These are phyloP conservation scores for Excalfactoria chinensis DNA, from an alignment of 2,113 vertebrate genomes.

Conservation along the genomic window DNA sequence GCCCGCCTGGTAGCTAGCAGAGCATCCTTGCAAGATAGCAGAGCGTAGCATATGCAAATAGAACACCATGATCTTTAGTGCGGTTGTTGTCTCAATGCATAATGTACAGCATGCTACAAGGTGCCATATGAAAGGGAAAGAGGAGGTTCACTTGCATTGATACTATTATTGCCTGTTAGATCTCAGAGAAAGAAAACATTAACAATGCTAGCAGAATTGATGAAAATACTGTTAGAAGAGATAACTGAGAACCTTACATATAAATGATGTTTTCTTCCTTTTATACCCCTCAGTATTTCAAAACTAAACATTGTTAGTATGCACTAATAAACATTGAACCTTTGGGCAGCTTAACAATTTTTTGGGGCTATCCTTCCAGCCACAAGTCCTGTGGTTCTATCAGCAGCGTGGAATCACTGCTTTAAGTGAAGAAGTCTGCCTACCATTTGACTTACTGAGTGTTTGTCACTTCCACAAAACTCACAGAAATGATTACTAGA, in stretches of 20 bases:
- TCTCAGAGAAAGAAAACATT: background rate
- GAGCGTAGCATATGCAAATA: background rate
- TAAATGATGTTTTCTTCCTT: background rate
- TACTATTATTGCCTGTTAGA: background rate
- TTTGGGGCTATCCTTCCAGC: background rate
- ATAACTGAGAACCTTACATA: background rate
- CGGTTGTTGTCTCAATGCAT: fast-evolving
- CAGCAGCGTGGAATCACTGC: background rate
- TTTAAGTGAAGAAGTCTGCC: background rate
- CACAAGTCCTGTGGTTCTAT: background rate
- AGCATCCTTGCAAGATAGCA: background rate
- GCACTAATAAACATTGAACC: background rate
- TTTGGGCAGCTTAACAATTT: background rate
- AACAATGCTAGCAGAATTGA: background rate
- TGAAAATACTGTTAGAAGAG: background rate
- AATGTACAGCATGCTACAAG: background rate
- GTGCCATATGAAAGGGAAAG: background rate
- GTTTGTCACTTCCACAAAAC: background rate
- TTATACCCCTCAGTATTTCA: background rate
- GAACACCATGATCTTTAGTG: background rate
- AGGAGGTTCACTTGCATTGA: background rate
- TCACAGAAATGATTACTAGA: background rate
- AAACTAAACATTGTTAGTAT: background rate
- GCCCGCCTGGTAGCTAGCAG: background rate
- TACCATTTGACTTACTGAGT: background rate